Conservation (phyloP, 2,888 invertebrate genomes). For the Pachymerium ferrugineum region DNA sequence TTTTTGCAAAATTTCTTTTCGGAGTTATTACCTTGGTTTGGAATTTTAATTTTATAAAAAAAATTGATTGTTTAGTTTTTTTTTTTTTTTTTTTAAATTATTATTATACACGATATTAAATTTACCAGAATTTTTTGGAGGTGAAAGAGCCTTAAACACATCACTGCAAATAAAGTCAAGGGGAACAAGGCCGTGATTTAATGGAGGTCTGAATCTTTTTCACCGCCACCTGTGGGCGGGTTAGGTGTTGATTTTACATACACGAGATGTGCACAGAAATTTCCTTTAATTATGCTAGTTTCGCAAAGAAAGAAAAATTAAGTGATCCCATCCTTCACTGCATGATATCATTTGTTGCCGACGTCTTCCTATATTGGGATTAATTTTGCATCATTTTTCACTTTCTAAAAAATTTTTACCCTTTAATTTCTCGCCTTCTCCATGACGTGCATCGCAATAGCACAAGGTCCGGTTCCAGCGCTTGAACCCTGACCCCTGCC, state of each 20-base stretch:
- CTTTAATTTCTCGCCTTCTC: constrained; percentile 20
- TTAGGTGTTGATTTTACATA: constrained; percentile 13
- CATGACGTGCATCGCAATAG: constrained; percentile 20
- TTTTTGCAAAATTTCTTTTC: no score
- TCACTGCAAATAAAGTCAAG: constrained; percentile 19
- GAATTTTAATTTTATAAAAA: no score
- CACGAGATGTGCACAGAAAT: constrained; percentile 11
- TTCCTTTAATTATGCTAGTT: neutral
- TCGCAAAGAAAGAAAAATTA: neutral
- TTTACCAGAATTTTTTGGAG: neutral
- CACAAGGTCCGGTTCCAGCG: constrained; percentile 23
- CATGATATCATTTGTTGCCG: neutral
- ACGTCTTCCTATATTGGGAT: neutral
- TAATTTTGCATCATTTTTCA: constrained; percentile 12
- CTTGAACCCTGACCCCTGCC: constrained; percentile 19
- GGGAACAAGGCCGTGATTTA: constrained; percentile 19
- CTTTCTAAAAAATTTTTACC: neutral
- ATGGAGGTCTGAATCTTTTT: constrained; percentile 25
- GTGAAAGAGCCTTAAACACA: neutral
- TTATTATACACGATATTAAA: neutral
- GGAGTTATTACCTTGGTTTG: no score
- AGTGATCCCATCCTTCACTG: neutral
- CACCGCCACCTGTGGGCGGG: constrained; percentile 19
- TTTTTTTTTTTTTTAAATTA: no score
- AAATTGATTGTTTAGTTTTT: no score